Evolutionary conservation across 2,888 invertebrate species (phyloP), one percentile per base, ranked within the genome.

Genomic region (Patella depressa): DNA sequence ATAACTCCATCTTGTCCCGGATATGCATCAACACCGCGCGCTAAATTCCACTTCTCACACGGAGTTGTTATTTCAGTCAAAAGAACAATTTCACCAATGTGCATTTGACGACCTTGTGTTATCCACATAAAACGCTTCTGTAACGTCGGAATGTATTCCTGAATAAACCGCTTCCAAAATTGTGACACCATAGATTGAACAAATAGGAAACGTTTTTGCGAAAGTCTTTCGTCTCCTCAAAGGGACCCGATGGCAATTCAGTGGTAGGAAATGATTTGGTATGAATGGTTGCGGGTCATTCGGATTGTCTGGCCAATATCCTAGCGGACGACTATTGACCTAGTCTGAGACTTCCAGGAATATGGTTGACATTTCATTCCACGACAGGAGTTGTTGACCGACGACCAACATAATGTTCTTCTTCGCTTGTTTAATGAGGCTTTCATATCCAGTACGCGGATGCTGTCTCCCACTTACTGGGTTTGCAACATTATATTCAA

Each of bases 251-350:
- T 34, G 75, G 74, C 12, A 75, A 65, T 29, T 78, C 76, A 15
- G 71, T 78, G 17, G 70, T 53, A 5, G 74, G 45, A 78, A 78
- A 73, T 78, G 78, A 53, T 78, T 78, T 17, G 78, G 78, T 19
- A 77, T 78, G 9, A 78, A 17, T 15, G 73, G 75, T 34, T 77
- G 72, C 29, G 29, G 57, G 3, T 77, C 78, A 55, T 74, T 55
- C 53, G 74, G 78, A 53, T 53, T 57, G 45, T 78, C 54, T 29
- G 78, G 24, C 17, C 54, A 17, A 53, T 59, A 78, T 19, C 71
- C 74, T 14, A 78, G 9, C 11, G 78, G 78, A 24, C 78, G 34
- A 45, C 74, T 79, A 53, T 79, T 79, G 19, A 78, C 34, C 12
- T 72, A 59, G 57, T 45, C 29, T 45, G 65, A 69, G 7, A 53